Evolutionary conservation across 2,113 vertebrate species (phyloP).

Genomic region (Carlito syrichta): DNA sequence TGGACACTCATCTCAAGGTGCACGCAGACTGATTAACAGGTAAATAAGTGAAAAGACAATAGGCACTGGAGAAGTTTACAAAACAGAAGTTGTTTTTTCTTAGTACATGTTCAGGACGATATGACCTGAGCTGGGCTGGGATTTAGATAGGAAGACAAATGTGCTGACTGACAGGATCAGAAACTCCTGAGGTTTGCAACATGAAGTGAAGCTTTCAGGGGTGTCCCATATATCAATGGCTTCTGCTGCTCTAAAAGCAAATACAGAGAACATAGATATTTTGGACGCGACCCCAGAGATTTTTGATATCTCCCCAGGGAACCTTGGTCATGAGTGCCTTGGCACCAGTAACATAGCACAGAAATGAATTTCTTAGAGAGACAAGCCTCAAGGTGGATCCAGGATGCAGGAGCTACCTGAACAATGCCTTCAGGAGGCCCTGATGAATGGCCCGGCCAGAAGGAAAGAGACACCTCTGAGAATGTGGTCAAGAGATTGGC

Average conservation of each 20-base stretch:
- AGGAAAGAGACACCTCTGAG: background rate
- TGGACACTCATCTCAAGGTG: background rate
- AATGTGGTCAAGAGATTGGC: background rate
- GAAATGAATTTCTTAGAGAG: background rate
- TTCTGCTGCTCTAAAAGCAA: background rate
- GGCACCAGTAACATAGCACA: background rate
- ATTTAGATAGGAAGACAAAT: background rate
- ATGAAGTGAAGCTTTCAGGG: background rate
- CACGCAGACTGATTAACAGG: background rate
- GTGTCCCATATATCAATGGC: background rate
- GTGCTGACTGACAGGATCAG: background rate
- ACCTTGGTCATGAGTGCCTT: background rate
- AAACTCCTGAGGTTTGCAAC: background rate
- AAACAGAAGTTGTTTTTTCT: background rate
- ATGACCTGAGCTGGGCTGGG: background rate
- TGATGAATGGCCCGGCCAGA: background rate
- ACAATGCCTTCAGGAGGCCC: background rate
- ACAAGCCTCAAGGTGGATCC: background rate
- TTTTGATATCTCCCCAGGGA: background rate
- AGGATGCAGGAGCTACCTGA: background rate
- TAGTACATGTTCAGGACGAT: background rate
- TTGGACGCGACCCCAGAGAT: background rate
- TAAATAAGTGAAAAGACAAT: background rate
- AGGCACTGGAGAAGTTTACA: background rate
- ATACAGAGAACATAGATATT: background rate